Conservation (phyloP, 2,888 invertebrate species). For the Hydraecia micacea region DNA sequence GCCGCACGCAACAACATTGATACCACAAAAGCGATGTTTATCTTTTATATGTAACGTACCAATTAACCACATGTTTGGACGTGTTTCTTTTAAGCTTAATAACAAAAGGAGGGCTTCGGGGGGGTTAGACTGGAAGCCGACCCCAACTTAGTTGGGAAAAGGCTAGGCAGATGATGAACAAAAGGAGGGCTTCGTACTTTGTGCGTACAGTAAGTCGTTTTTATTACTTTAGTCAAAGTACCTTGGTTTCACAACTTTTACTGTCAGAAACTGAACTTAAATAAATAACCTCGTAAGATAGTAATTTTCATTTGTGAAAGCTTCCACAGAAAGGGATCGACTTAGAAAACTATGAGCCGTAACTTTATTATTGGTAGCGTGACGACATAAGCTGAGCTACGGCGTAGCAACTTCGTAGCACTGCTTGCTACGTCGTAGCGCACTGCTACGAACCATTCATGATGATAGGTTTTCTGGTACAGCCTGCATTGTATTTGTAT, state of each 20-base stretch:
- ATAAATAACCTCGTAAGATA: too few species aligned
- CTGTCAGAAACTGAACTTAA: too few species aligned
- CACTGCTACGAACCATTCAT: background rate
- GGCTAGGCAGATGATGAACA: too few species aligned
- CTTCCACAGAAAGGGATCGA: background rate
- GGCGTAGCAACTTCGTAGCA: slow-evolving; percentile 12
- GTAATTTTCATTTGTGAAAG: too few species aligned
- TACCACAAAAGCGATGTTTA: slow-evolving; percentile 47
- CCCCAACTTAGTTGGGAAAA: too few species aligned
- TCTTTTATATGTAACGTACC: slow-evolving; percentile 62
- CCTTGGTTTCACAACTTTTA: too few species aligned
- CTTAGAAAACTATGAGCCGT: too few species aligned
- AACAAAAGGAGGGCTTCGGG: too few species aligned
- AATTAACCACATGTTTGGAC: slow-evolving; percentile 53
- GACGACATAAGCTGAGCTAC: background rate
- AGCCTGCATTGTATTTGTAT: background rate
- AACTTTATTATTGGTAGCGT: too few species aligned
- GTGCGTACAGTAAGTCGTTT: too few species aligned
- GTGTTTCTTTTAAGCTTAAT: slow-evolving; percentile 26
- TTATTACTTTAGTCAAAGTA: too few species aligned
- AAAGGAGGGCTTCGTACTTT: background rate
- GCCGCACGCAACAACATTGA: slow-evolving; percentile 6
- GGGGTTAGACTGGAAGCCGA: too few species aligned
- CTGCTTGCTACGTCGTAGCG: slow-evolving; percentile 11
- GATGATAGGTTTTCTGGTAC: background rate